A percentile compares a stretch with the other conserved stretches of the same genome.
phyloP scores from a whole-genome alignment of 2,113 vertebrate genomes.

The Psilopogon haemacephalus region DNA sequence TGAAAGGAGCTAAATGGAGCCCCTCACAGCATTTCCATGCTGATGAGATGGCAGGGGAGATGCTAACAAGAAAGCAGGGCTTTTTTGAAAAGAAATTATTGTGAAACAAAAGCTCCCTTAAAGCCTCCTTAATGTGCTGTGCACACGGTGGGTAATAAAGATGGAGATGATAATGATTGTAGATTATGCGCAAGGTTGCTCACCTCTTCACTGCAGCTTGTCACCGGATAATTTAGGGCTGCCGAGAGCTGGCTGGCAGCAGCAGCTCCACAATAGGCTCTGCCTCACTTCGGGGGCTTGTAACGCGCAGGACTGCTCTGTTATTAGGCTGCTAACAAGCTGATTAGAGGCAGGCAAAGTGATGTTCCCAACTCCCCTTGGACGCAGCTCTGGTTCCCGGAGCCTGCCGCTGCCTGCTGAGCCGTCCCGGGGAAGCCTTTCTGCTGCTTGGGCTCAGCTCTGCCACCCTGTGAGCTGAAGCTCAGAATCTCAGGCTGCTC shows the following conservation, averaged over 20 bases:
- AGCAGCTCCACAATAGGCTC: conserved; percentile 63
- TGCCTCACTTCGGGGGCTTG: conserved; percentile 55
- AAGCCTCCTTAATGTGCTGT: conserved; percentile 69
- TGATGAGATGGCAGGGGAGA: conserved; percentile 72
- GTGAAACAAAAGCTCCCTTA: conserved; percentile 73
- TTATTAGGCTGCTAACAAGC: conserved; percentile 72
- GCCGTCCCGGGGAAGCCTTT: background rate
- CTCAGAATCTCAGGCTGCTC: background rate
- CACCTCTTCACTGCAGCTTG: conserved; percentile 74
- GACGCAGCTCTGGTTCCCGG: background rate
- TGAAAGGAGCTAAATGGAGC: conserved; percentile 58
- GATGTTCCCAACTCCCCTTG: conserved; percentile 56
- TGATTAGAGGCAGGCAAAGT: conserved; percentile 65
- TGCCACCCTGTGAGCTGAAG: background rate
- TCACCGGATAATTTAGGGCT: conserved; percentile 77
- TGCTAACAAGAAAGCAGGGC: conserved; percentile 70
- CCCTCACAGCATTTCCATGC: conserved; percentile 63
- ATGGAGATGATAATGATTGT: conserved; percentile 77
- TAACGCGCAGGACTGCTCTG: conserved; percentile 51
- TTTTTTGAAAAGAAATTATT: conserved; percentile 53
- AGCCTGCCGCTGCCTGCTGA: background rate
- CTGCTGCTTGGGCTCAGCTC: background rate
- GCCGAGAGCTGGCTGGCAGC: conserved; percentile 71
- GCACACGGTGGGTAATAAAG: conserved; percentile 77
- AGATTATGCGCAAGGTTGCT: conserved; percentile 77